phyloP scores from a whole-genome alignment of 2,113 vertebrate species.

The Balaenoptera acutorostrata region DNA sequence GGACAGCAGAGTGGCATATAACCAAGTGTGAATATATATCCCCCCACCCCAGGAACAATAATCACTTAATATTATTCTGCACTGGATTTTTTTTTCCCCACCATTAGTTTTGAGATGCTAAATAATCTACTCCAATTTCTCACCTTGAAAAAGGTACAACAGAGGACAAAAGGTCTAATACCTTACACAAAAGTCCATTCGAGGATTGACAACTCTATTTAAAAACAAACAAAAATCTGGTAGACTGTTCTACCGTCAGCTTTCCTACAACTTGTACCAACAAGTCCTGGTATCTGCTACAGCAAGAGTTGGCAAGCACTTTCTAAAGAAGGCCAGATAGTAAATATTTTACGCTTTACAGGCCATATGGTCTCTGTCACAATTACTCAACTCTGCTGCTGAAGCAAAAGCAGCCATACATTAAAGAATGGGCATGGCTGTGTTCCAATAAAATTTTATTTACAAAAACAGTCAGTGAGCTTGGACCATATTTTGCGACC shows the following conservation, averaged over 20 bases:
- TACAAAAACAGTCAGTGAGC: background rate
- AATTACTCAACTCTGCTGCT: background rate
- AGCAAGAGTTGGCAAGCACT: background rate
- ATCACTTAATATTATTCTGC: background rate
- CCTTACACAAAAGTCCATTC: background rate
- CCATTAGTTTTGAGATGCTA: background rate
- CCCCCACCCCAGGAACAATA: background rate
- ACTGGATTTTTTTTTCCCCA: background rate
- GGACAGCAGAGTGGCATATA: background rate
- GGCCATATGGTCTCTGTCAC: background rate
- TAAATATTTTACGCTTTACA: background rate
- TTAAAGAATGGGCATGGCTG: background rate
- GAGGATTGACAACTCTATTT: background rate
- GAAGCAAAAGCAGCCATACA: background rate
- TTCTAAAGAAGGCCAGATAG: background rate
- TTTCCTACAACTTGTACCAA: slow-evolving; percentile 11
- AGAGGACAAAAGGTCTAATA: background rate
- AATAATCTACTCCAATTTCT: background rate
- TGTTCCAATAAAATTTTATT: slow-evolving; percentile 1
- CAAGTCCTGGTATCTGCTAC: background rate
- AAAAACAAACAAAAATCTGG: slow-evolving; percentile 18
- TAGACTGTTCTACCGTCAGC: background rate
- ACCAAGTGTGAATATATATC: background rate
- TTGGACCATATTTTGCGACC: background rate
- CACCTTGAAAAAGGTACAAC: background rate